Conservation (phyloP, 1,140 invertebrate genomes). For the Bathynomus jamesi region DNA sequence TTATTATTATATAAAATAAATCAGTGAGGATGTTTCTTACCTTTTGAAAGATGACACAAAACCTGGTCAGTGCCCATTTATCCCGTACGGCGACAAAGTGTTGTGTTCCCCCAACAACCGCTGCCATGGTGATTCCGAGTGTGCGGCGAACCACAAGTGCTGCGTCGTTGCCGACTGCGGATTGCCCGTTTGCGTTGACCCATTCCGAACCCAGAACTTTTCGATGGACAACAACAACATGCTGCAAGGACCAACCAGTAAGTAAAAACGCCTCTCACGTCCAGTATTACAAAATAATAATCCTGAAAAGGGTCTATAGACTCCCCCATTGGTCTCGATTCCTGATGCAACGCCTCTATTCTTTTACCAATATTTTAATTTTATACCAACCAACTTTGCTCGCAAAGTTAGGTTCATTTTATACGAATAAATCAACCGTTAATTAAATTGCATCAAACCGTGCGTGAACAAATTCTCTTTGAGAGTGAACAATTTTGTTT, state of each 20-base stretch:
- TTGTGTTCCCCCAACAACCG: constrained; percentile 33
- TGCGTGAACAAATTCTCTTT: no score
- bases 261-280: no score
- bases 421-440: no score
- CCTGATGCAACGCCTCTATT: no score
- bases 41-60: constrained; percentile 38
- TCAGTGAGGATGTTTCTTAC: background rate
- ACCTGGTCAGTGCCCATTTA: constrained; percentile 40
- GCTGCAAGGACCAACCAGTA: constrained; percentile 38
- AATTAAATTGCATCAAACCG: no score
- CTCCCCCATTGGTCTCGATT: no score
- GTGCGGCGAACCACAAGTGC: constrained; percentile 40
- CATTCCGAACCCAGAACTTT: constrained; percentile 34
- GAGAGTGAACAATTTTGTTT: no score
- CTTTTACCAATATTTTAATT: no score
- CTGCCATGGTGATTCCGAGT: constrained; percentile 39
- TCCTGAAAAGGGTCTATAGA: no score
- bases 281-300: no score
- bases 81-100: constrained; percentile 23
- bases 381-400: no score
- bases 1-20: constrained; percentile 7
- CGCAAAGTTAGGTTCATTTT: no score
- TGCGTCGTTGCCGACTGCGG: constrained; percentile 37
- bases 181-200: constrained; percentile 38
- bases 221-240: constrained; percentile 31